A percentile compares a stretch with the other conserved stretches of the same genome.
Conservation (phyloP, 2,888 invertebrate species). For the Megalurothrips usitatus region DNA sequence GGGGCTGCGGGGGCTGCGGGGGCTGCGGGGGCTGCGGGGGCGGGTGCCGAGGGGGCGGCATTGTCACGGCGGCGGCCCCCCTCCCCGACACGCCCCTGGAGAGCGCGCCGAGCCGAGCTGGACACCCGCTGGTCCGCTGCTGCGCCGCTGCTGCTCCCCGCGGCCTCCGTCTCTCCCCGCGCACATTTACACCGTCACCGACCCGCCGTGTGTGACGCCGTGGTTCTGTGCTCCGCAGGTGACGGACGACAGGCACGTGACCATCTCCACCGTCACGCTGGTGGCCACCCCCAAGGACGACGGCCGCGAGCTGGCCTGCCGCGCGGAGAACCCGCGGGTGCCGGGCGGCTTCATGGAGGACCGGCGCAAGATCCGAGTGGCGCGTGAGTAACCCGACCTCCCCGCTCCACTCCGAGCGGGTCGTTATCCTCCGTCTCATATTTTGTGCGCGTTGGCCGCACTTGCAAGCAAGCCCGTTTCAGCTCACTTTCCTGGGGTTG, state of each 20-base stretch:
- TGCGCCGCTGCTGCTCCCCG: not conserved
- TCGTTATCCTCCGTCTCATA: no score
- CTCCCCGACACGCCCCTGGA: no score
- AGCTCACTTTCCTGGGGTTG: no score
- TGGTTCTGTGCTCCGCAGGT: slow-evolving; percentile 49
- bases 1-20: not conserved
- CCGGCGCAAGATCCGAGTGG: slow-evolving; percentile 68
- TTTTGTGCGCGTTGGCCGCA: no score
- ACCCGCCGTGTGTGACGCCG: no score
- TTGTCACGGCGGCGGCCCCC: not conserved
- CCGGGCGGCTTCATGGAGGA: slow-evolving; percentile 76
- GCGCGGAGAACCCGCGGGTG: slow-evolving; percentile 83
- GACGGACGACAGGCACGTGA: slow-evolving; percentile 61
- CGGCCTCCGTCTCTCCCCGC: no score
- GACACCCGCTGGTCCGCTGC: not conserved
- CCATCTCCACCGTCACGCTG: slow-evolving; percentile 67
- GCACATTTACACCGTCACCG: no score
- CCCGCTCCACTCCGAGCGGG: no score
- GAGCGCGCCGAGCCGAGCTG: not conserved
- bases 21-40: not conserved
- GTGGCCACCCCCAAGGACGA: slow-evolving; percentile 73
- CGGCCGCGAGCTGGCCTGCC: slow-evolving; percentile 74
- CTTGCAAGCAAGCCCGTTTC: no score
- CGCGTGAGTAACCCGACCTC: slow-evolving; percentile 63
- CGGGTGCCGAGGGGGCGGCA: not conserved